Evolutionary conservation across 2,888 invertebrate genomes (phyloP).

Genomic region (Bursaphelenchus okinawaensis): DNA sequence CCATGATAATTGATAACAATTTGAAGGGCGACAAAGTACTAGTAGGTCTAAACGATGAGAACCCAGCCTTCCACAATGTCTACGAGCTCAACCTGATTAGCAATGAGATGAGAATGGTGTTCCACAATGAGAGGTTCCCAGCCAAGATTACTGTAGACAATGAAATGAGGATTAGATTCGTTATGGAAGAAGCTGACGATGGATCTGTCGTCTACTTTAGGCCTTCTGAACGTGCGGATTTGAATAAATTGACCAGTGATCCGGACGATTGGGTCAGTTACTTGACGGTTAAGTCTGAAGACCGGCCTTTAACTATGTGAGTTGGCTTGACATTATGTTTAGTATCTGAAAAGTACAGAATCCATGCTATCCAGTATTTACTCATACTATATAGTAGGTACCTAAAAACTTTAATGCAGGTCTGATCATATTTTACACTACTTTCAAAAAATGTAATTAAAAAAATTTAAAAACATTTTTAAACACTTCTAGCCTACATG

Average conservation of each 20-base stretch:
- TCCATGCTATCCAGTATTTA: too few relatives aligned
- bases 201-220: slow-evolving; percentile 41
- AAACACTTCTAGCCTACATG: too few relatives aligned
- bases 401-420: too few relatives aligned
- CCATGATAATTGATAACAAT: slow-evolving; percentile 48
- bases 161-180: slow-evolving; percentile 44
- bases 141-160: slow-evolving; percentile 41
- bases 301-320: slow-evolving; percentile 50
- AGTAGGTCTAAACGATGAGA: slow-evolving; percentile 53
- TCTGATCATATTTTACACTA: too few relatives aligned
- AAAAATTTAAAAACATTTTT: too few relatives aligned
- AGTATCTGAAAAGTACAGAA: too few relatives aligned
- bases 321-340: slow-evolving; percentile 3
- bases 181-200: slow-evolving; percentile 46
- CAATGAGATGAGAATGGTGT: slow-evolving; percentile 42
- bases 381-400: too few relatives aligned
- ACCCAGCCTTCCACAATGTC: slow-evolving; percentile 52
- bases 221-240: slow-evolving; percentile 34
- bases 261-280: slow-evolving; percentile 47
- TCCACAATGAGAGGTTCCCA: slow-evolving; percentile 46
- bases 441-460: too few relatives aligned
- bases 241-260: slow-evolving; percentile 37
- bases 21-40: slow-evolving; percentile 35
- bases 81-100: slow-evolving; percentile 48
- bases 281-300: slow-evolving; percentile 44